Evolutionary conservation across 2,888 invertebrate species (phyloP).

Genomic region (Rhorus exstirpatorius): DNA sequence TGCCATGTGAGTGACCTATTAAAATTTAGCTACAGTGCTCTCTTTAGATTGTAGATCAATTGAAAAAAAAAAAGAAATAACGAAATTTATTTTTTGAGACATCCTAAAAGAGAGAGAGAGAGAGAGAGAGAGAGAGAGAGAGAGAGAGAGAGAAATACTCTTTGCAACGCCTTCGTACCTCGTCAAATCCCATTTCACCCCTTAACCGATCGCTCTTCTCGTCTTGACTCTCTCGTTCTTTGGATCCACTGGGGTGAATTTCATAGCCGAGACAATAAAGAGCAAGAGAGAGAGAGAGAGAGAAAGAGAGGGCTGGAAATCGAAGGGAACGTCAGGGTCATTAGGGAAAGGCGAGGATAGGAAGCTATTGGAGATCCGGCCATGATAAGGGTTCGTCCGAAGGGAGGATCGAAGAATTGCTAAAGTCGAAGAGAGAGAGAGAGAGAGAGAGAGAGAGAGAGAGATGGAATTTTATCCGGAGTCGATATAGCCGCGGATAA

Average conservation of each 20-base stretch:
- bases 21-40: no score
- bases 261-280: slow-evolving; percentile 59
- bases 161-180: slow-evolving; percentile 17
- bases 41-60: no score
- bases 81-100: no score
- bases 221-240: slow-evolving; percentile 44
- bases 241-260: slow-evolving; percentile 67
- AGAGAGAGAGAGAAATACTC: background rate
- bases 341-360: slow-evolving; percentile 67
- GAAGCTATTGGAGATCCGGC: slow-evolving; percentile 60
- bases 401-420: slow-evolving; percentile 55
- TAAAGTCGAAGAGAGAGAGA: slow-evolving; percentile 49
- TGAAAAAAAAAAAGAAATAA: no score
- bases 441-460: slow-evolving; percentile 63
- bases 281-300: slow-evolving; percentile 61
- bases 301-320: slow-evolving; percentile 64
- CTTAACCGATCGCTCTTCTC: slow-evolving; percentile 65
- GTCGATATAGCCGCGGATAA: slow-evolving; percentile 59
- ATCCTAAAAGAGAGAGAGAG: background rate
- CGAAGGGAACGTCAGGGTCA: slow-evolving; percentile 68
- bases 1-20: no score
- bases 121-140: no score
- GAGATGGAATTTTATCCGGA: slow-evolving; percentile 35
- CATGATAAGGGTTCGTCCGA: slow-evolving; percentile 67
- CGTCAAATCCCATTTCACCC: slow-evolving; percentile 61